phyloP scores from a whole-genome alignment of 2,797 vertebrate genomes.

The Sternarchorhynchus goeldii region DNA sequence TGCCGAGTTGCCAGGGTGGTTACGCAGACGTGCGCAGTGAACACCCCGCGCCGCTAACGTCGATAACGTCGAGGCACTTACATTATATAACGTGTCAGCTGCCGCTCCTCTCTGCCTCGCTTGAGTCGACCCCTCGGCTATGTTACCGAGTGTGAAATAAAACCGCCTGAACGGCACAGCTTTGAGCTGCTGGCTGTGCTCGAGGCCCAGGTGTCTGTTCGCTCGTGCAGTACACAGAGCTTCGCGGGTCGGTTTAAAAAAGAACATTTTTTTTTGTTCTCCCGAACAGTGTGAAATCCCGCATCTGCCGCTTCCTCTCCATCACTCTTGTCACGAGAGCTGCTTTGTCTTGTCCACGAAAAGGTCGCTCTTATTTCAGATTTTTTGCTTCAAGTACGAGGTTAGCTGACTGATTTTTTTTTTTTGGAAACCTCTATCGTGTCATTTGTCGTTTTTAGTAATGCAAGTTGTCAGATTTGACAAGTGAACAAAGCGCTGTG shows the following conservation, averaged over 20 bases:
- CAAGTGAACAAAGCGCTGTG: no score
- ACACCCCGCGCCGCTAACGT: constrained; percentile 21
- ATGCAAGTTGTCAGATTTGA: not conserved
- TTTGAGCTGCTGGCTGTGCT: constrained; percentile 39
- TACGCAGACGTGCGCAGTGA: constrained; percentile 35
- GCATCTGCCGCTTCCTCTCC: constrained; percentile 39
- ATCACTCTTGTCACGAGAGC: not conserved
- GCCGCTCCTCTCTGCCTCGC: constrained; percentile 39
- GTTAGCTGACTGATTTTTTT: not conserved
- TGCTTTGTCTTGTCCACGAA: not conserved
- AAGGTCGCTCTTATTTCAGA: constrained; percentile 6
- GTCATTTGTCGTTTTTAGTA: not conserved
- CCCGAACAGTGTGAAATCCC: constrained; percentile 25
- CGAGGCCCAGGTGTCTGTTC: constrained; percentile 45
- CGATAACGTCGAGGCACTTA: constrained; percentile 33
- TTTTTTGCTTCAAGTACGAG: not conserved
- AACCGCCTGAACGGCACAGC: constrained; percentile 45
- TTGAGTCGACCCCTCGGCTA: constrained; percentile 39
- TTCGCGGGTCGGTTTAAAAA: constrained; percentile 35
- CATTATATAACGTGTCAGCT: constrained; percentile 54
- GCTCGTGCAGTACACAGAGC: constrained; percentile 24
- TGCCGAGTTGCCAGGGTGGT: constrained; percentile 35
- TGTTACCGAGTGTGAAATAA: constrained; percentile 45
- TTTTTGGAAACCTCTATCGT: not conserved
- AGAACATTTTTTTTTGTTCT: constrained; percentile 19